Percentiles rank a stretch among this genome's conserved stretches.
These are phyloP conservation scores for Caenorhabditis sinica DNA, from an alignment of 2,888 invertebrate genomes.

Conservation along the genomic window DNA sequence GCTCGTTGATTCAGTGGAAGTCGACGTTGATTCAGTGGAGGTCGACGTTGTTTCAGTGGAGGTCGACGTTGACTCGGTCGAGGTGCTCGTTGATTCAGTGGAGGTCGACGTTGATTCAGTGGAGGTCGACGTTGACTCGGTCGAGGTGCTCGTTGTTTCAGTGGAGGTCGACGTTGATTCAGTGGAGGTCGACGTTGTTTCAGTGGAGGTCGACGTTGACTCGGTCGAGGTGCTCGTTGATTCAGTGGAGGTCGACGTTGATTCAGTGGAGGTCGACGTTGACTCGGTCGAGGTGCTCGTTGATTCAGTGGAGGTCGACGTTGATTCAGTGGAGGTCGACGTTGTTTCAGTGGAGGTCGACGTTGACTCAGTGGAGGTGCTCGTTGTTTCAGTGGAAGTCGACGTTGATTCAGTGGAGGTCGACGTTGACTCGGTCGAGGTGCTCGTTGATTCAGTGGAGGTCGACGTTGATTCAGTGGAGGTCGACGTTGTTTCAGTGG, in stretches of 20 bases:
- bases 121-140: background rate
- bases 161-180: background rate
- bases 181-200: background rate
- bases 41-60: slow-evolving; percentile 2
- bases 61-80: background rate
- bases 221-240: background rate
- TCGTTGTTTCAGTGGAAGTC: background rate
- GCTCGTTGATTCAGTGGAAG: background rate
- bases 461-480: background rate
- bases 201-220: background rate
- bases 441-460: background rate
- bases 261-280: slow-evolving; percentile 6
- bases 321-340: slow-evolving; percentile 2
- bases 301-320: background rate
- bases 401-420: slow-evolving; percentile 5
- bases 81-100: slow-evolving; percentile 7
- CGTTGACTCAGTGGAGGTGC: slow-evolving; percentile 14
- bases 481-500: background rate
- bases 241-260: background rate
- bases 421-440: background rate
- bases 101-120: slow-evolving; percentile 1
- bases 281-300: background rate
- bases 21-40: slow-evolving; percentile 2
- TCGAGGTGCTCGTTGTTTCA: background rate
- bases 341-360: slow-evolving; percentile 3